Base-by-base conservation (phyloP, 30 jellyfish, hydroid and myxozoan genomes). In the Mastigias papua region DNA sequence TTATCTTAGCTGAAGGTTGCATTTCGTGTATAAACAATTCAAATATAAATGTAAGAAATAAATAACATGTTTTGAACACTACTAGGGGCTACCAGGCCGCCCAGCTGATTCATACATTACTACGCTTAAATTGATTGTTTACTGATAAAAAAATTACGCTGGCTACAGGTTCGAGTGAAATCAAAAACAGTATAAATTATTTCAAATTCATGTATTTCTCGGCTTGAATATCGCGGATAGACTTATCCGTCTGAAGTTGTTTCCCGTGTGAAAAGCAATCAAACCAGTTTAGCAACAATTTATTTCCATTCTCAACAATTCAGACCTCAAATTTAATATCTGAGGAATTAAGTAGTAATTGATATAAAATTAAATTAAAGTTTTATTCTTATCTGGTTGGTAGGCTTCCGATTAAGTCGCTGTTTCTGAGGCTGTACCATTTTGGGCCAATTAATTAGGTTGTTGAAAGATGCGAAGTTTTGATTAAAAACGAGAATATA, bases 261-360 rank as follows among this genome's bases (percentile, higher is more conserved):
- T 11, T 5, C 54, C 54, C 54, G 11, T 37, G 54, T 3, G 30
- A 57, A 57, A 19, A 19, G 69, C 23, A 57, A 57, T 57, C 7
- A 57, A 19, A 23, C 69, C 23, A 23, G 69, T 23, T 57, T 57
- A 15, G 30, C 30, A 23, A 17, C 74, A 63, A 63, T 63, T 63
- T 23, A 63, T 63, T 63, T 63, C 23, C 37, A 3, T 23, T 23
- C 74, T n/a, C 34, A 17, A 63, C 34, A 63, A 63, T 1, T 27
- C 70, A 63, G 37, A 63, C 74, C 74, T 63, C 74, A 63, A 63
- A 63, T 63, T 42, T 63, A 23, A 63, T 63, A 63, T 63, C 48
- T 63, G n/a, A 27, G 74, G 74, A 63, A 63, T 63, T 63, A 63
- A 1, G 74, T 63, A 22, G 6, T 63, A 63, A 63, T 63, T 63